phyloP scores from a whole-genome alignment of 2,113 vertebrate species.

The Melierax canorus region DNA sequence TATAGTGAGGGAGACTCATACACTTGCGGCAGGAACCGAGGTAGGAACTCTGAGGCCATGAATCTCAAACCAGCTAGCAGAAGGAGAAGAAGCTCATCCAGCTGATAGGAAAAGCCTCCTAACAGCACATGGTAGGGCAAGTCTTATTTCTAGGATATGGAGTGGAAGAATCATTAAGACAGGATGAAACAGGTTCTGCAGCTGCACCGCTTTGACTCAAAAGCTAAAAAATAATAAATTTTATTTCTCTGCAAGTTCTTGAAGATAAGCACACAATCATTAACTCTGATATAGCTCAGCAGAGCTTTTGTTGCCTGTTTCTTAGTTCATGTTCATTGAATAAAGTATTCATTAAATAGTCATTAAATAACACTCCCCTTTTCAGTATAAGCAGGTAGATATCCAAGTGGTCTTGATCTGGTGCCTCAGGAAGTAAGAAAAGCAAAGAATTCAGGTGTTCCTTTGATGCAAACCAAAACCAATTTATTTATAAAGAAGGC shows the following conservation, averaged over 20 bases:
- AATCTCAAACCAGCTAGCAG: background rate
- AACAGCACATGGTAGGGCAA: background rate
- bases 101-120: background rate
- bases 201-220: background rate
- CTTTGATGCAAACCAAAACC: background rate
- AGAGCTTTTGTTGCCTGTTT: background rate
- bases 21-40: background rate
- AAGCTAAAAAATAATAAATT: background rate
- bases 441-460: background rate
- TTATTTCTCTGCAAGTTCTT: background rate
- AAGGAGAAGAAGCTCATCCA: background rate
- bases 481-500: background rate
- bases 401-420: background rate
- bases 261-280: background rate
- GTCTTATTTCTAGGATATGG: background rate
- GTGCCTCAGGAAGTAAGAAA: background rate
- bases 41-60: background rate
- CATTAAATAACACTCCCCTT: background rate
- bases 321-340: background rate
- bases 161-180: background rate
- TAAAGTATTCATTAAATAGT: background rate
- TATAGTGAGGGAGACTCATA: background rate
- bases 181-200: background rate
- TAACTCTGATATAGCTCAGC: background rate
- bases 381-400: background rate